Conservation (phyloP, 2,113 vertebrate species). For the Pseudopipra pipra region DNA sequence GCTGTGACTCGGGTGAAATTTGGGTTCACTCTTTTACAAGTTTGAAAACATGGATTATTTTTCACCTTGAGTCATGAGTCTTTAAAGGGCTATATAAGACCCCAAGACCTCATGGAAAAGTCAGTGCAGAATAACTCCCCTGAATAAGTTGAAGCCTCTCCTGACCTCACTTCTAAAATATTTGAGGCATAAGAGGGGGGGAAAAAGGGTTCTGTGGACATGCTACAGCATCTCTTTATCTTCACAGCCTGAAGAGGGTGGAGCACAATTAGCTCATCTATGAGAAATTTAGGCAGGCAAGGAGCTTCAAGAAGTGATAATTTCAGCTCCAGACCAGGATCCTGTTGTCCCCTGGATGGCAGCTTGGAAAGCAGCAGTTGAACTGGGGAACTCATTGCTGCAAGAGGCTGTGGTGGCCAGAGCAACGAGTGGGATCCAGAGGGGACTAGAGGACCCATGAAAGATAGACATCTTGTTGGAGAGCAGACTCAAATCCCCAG, state of each 20-base stretch:
- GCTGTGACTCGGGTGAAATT: not conserved
- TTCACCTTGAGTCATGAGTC: not conserved
- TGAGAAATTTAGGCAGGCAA: slow-evolving; percentile 17
- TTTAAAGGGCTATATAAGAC: not conserved
- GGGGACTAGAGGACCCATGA: rapidly evolving
- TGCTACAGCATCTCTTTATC: slow-evolving; percentile 56
- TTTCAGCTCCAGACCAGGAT: not conserved
- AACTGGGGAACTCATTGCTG: not conserved
- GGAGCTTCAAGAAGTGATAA: not conserved
- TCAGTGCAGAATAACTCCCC: not conserved
- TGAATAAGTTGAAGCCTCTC: not conserved
- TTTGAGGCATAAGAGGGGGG: not conserved
- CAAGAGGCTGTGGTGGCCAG: not conserved
- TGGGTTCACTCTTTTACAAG: not conserved
- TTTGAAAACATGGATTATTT: not conserved
- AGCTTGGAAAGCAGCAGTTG: not conserved
- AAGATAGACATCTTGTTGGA: not conserved
- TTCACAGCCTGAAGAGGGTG: slow-evolving; percentile 41
- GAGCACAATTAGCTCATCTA: slow-evolving; percentile 34
- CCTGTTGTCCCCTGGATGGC: too few relatives aligned
- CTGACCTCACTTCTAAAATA: slow-evolving; percentile 23
- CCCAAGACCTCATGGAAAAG: not conserved
- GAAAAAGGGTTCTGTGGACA: not conserved
- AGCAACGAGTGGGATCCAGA: not conserved
- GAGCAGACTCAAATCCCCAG: not conserved